These are phyloP conservation scores for Ciconia boyciana DNA, from an alignment of 2,113 vertebrate species.

Conservation along the genomic window DNA sequence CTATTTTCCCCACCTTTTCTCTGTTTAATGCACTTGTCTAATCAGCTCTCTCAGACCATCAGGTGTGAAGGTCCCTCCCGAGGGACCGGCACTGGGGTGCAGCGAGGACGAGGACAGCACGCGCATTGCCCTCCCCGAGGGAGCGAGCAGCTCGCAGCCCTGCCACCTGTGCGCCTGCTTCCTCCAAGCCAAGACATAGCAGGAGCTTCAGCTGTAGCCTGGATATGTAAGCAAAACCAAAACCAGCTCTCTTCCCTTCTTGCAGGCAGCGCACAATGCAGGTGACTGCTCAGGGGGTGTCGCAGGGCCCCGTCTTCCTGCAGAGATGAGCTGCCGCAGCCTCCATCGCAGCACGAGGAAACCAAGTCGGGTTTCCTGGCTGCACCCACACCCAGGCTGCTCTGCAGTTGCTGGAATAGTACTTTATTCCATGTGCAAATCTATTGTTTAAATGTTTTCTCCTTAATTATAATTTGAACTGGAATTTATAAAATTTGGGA, in stretches of 20 bases:
- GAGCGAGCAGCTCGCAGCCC: not conserved
- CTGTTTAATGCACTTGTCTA: not conserved
- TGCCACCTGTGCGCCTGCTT: not conserved
- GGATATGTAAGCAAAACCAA: not conserved
- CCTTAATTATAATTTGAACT: not conserved
- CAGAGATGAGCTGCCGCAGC: accelerated
- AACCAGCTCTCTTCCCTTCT: not conserved
- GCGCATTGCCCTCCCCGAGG: not conserved
- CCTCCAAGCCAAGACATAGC: not conserved
- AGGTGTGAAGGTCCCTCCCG: not conserved
- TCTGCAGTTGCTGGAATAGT: not conserved
- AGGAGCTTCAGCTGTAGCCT: not conserved
- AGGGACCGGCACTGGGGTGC: accelerated
- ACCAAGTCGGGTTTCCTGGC: accelerated
- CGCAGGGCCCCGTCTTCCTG: not conserved
- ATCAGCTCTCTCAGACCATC: not conserved
- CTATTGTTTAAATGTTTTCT: not conserved
- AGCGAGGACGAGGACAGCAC: not conserved
- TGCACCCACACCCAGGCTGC: not conserved
- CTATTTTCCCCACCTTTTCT: not conserved
- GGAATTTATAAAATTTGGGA: not conserved
- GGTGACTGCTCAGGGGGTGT: not conserved
- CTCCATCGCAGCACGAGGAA: not conserved
- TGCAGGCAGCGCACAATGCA: not conserved
- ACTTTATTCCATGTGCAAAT: not conserved